Evolutionary conservation across 2,113 vertebrate genomes (phyloP).

Genomic region (Lepisosteus oculatus): DNA sequence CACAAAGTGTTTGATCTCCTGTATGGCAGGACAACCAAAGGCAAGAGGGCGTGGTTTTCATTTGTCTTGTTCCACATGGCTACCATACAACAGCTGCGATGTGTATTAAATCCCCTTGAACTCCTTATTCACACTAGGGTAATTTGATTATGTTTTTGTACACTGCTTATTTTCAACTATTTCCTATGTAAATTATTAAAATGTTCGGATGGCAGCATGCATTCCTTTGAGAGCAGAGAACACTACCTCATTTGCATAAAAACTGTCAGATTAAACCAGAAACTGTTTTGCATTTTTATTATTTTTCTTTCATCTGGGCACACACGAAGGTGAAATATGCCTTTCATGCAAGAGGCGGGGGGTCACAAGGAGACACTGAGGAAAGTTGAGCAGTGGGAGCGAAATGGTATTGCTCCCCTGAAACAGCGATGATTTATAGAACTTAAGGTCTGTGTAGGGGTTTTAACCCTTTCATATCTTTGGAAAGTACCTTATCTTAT

Average conservation of each 20-base stretch:
- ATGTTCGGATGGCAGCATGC: constrained; percentile 23
- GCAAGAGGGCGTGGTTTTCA: constrained; percentile 3
- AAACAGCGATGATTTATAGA: background rate
- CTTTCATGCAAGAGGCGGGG: constrained; percentile 18
- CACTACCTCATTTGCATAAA: constrained; percentile 53
- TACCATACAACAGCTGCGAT: constrained; percentile 4
- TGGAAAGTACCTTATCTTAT: background rate
- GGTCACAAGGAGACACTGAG: background rate
- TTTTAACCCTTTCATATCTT: background rate
- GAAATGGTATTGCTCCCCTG: background rate
- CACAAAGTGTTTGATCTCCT: background rate
- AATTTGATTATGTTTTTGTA: constrained; percentile 34
- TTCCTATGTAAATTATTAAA: constrained; percentile 42
- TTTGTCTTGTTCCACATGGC: constrained; percentile 3
- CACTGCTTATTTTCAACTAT: constrained; percentile 21
- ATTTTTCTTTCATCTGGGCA: constrained; percentile 38
- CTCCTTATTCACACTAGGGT: constrained; percentile 24
- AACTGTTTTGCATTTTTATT: constrained; percentile 66
- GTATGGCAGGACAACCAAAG: background rate
- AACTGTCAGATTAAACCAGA: constrained; percentile 52
- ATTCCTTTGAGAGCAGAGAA: constrained; percentile 16
- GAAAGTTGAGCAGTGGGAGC: background rate
- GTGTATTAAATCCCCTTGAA: constrained; percentile 2
- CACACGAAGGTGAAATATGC: constrained; percentile 21
- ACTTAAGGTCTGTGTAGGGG: background rate